phyloP scores from a whole-genome alignment of 2,113 vertebrate species.

The Rousettus leschenaultii region DNA sequence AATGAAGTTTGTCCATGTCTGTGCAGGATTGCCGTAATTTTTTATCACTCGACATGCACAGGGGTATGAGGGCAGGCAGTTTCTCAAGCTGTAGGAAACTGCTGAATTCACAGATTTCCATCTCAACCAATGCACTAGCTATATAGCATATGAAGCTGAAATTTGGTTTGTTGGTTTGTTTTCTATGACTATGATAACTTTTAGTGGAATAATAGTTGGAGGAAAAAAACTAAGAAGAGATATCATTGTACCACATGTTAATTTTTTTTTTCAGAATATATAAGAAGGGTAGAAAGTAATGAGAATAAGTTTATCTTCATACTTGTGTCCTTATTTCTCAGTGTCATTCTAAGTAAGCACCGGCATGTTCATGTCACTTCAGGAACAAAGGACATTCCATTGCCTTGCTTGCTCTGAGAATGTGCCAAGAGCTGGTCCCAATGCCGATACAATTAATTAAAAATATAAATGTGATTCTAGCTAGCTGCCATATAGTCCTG shows the following conservation, averaged over 20 bases:
- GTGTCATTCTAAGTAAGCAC: neutral
- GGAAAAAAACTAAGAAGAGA: slow-evolving; percentile 42
- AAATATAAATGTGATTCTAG: slow-evolving; percentile 21
- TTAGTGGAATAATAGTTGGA: neutral
- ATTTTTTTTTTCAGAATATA: slow-evolving; percentile 35
- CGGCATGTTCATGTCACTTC: neutral
- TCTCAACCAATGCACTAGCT: slow-evolving; percentile 47
- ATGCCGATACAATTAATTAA: slow-evolving; percentile 48
- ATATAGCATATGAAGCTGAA: neutral
- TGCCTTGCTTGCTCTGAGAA: neutral
- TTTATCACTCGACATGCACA: slow-evolving; percentile 69
- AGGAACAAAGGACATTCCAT: neutral
- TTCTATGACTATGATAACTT: neutral
- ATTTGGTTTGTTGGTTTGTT: neutral
- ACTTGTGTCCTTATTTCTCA: neutral
- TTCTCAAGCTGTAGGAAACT: slow-evolving; percentile 69
- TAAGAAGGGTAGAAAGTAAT: neutral
- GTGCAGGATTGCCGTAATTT: slow-evolving; percentile 69
- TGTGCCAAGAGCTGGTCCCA: neutral
- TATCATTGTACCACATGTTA: slow-evolving; percentile 21
- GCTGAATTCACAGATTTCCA: slow-evolving; percentile 77
- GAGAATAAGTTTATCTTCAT: neutral
- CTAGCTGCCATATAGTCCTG: slow-evolving; percentile 33
- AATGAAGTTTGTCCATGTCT: slow-evolving; percentile 79
- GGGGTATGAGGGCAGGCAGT: slow-evolving; percentile 63